Evolutionary conservation across 1,140 invertebrate genomes (phyloP), one percentile per base, ranked within the genome.

Genomic region (Nephila pilipes): DNA sequence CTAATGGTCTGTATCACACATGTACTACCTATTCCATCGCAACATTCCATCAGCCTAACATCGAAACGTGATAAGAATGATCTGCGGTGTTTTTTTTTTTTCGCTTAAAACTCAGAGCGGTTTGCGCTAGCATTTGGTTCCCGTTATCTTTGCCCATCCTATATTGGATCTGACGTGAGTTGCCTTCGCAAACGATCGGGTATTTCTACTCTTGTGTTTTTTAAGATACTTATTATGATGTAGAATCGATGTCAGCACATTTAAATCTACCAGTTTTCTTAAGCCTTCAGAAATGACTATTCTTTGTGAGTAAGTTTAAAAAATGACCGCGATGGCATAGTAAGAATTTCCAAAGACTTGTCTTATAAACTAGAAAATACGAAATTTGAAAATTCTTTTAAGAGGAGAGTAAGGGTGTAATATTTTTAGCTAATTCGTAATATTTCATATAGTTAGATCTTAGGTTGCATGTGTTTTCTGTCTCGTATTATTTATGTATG

Each of bases 31-130:
- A 87, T 87, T 87, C 85, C 57, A 60, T 36, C 36, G 57, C n/a
- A 60, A 87, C 85, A 87, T 87, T 87, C 85, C 85, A 87, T 63
- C 85, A 63, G 57, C n/a, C 85, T 87, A 87, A 87, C 85, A 87
- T 36, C 85, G 5, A 14, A 16, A 87, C 85, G 85, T 87, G 85
- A 58, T 22, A 32, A 32, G 85, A 58, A 87, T 87, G 20, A 36
- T 75, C 65, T 29, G 25, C 38, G 38, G n/a, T 63, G 55, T 85
- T 85, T 87, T 87, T 36, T 16, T 87, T 87, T 87, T 87, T 63
- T 16, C 32, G 85, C 32, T 38, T 60, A 25, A 87, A 87, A 63
- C 54, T 32, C 25, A 29, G 85, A 81, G 46, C 36, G 46, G 80
- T 81, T 54, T 54, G 46, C 12, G 36, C 46, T 81, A 36, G 80